phyloP scores from a whole-genome alignment of 2,113 vertebrate genomes.

The Aplodontia rufa region DNA sequence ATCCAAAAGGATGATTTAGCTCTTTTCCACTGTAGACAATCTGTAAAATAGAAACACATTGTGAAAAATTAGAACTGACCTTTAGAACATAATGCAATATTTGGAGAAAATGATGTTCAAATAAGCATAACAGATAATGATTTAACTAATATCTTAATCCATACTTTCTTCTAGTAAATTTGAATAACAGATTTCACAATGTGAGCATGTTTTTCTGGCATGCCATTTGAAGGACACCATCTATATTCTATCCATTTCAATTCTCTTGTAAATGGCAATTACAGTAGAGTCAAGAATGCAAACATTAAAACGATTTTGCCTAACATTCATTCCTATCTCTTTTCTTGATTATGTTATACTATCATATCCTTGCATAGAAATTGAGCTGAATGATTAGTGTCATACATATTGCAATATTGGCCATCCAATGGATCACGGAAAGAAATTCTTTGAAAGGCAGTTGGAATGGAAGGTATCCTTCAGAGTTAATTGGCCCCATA shows the following conservation, averaged over 20 bases:
- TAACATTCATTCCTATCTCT: background rate
- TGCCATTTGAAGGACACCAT: background rate
- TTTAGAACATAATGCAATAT: background rate
- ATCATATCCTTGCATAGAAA: background rate
- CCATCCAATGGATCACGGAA: background rate
- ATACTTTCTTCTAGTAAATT: background rate
- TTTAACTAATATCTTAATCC: background rate
- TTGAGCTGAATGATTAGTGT: background rate
- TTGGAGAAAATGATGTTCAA: background rate
- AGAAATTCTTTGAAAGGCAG: background rate
- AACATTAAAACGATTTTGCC: background rate
- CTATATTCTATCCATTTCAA: background rate
- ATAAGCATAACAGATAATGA: background rate
- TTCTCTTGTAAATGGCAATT: background rate
- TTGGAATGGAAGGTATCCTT: background rate
- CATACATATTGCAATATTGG: background rate
- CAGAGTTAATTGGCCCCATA: background rate
- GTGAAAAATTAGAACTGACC: slow-evolving; percentile 40
- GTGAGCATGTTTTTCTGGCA: slow-evolving; percentile 20
- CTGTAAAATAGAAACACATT: slow-evolving; percentile 82
- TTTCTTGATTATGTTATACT: background rate
- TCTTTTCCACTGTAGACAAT: slow-evolving; percentile 97
- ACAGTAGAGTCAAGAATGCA: background rate
- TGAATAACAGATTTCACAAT: background rate
- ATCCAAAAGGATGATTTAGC: slow-evolving; percentile 97